Percentiles rank a stretch among this genome's conserved stretches.
phyloP scores from a whole-genome alignment of 2,888 invertebrate species.

The Charanyca ferruginea region DNA sequence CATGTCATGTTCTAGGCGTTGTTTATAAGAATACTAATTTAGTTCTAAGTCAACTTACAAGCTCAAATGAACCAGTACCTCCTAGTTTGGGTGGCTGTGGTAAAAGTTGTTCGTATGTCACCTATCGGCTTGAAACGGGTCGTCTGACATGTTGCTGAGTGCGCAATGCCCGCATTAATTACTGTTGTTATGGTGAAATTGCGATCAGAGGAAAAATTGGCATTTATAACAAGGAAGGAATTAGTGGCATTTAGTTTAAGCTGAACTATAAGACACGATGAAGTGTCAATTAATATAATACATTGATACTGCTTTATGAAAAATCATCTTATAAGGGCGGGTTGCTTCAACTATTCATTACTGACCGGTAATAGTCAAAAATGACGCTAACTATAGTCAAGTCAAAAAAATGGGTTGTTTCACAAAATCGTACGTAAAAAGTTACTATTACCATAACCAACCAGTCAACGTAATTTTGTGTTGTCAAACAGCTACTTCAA shows the following conservation, averaged over 20 bases:
- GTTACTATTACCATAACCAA: no score
- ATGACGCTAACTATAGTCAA: no score
- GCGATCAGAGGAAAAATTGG: conserved; percentile 35
- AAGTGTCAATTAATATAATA: background rate
- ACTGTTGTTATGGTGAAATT: conserved; percentile 59
- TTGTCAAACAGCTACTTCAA: no score
- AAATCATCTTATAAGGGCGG: no score
- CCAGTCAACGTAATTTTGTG: no score
- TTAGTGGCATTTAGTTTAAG: background rate
- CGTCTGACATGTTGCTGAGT: conserved; percentile 50
- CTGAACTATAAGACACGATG: background rate
- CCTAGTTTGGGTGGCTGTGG: conserved; percentile 53
- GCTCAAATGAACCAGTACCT: conserved; percentile 50
- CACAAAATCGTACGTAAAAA: no score
- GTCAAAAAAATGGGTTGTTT: no score
- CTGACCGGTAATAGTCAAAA: no score
- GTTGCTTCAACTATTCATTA: no score
- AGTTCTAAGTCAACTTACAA: conserved; percentile 52
- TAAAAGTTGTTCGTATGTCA: conserved; percentile 68
- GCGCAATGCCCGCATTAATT: conserved; percentile 58
- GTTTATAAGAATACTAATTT: conserved; percentile 55
- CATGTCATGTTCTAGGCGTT: conserved; percentile 28
- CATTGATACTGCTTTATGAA: no score
- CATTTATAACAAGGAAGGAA: conserved; percentile 13
- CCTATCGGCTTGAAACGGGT: conserved; percentile 48